Conservation (phyloP, 2,888 invertebrate genomes). For the Chloromyia formosa region DNA sequence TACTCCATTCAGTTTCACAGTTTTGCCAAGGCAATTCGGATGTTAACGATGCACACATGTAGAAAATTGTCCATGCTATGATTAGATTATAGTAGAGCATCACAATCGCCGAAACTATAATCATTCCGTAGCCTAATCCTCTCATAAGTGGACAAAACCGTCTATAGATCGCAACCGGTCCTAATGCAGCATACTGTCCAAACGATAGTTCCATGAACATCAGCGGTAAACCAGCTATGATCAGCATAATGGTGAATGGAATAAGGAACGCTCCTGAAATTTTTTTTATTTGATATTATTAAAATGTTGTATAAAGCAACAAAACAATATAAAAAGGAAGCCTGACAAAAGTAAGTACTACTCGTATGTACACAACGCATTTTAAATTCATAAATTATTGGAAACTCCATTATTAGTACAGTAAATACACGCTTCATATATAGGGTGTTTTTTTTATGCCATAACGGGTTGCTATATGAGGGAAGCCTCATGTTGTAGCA, state of each 20-base stretch:
- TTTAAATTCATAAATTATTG: too few species aligned
- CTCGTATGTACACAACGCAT: too few species aligned
- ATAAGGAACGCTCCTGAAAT: conserved; percentile 80
- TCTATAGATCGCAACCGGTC: conserved; percentile 82
- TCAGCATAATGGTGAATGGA: conserved; percentile 82
- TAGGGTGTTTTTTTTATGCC: too few species aligned
- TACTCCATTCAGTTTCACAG: conserved; percentile 77
- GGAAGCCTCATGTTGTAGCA: too few species aligned
- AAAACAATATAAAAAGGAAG: too few species aligned
- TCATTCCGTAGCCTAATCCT: conserved; percentile 79
- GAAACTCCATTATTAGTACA: too few species aligned
- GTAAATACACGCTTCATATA: too few species aligned
- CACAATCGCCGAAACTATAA: conserved; percentile 77
- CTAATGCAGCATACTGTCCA: conserved; percentile 82
- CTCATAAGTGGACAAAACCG: conserved; percentile 77
- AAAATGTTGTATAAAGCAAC: not conserved
- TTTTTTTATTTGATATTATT: not conserved
- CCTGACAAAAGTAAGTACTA: too few species aligned
- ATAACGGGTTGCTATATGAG: too few species aligned
- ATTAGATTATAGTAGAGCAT: conserved; percentile 81
- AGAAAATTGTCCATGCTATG: conserved; percentile 81
- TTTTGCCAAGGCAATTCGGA: conserved; percentile 76
- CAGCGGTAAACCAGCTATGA: conserved; percentile 81
- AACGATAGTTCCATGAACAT: conserved; percentile 88
- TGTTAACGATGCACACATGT: conserved; percentile 75